Evolutionary conservation across 2,888 invertebrate species (phyloP).

Genomic region (Coleophora deauratella): DNA sequence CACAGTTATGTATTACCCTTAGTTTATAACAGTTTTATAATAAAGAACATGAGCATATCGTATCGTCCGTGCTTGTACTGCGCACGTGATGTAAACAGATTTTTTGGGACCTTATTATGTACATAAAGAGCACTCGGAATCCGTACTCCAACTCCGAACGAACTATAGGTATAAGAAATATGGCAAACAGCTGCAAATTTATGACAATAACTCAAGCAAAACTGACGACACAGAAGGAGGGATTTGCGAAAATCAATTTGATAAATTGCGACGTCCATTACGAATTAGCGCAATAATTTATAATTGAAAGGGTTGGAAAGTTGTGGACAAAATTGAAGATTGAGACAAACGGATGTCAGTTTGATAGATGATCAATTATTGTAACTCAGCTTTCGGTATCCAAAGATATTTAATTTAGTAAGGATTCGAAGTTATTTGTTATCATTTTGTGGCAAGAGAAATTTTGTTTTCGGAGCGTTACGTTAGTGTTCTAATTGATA

Average conservation of each 20-base stretch:
- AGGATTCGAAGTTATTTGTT: conserved; percentile 16
- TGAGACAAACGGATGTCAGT: conserved; percentile 64
- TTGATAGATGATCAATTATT: conserved; percentile 69
- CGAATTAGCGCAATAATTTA: conserved; percentile 69
- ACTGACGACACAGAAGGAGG: conserved; percentile 34
- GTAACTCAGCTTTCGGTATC: conserved; percentile 47
- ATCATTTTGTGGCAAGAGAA: conserved; percentile 4
- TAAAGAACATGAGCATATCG: no score
- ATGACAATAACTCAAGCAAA: conserved; percentile 43
- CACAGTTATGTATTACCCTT: no score
- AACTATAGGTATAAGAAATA: conserved; percentile 60
- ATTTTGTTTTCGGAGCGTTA: neutral
- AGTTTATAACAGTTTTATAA: no score
- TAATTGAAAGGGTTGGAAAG: conserved; percentile 67
- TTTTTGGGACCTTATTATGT: no score
- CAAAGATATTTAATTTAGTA: conserved; percentile 26
- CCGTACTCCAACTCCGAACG: no score
- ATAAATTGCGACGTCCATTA: conserved; percentile 68
- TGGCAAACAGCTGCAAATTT: conserved; percentile 61
- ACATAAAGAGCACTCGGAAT: no score
- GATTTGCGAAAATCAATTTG: conserved; percentile 65
- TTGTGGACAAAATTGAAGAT: conserved; percentile 30
- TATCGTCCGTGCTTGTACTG: no score
- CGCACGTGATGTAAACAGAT: no score
- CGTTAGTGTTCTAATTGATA: no score